Conservation (phyloP, 1,140 invertebrate genomes). For the Telenomus remus region DNA sequence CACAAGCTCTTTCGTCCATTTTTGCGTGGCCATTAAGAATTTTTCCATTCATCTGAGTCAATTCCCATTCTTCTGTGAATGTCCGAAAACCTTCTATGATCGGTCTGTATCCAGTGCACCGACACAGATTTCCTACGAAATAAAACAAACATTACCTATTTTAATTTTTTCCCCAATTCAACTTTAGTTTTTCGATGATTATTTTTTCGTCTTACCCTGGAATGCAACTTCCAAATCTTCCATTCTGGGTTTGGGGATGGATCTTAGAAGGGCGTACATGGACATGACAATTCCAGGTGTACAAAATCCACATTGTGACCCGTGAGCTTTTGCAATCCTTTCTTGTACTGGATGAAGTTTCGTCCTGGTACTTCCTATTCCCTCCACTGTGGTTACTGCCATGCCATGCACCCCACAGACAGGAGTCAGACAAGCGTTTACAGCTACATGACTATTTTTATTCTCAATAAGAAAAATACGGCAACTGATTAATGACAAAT, state of each 20-base stretch:
- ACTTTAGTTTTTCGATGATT: too few species aligned
- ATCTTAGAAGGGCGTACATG: constrained; percentile 90
- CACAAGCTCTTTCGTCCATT: constrained; percentile 70
- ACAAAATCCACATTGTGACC: constrained; percentile 94
- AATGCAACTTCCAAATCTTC: constrained; percentile 88
- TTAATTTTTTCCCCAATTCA: too few species aligned
- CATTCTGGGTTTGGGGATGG: constrained; percentile 79
- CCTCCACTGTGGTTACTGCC: constrained; percentile 93
- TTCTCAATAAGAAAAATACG: constrained; percentile 34
- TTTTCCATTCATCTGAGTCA: constrained; percentile 57
- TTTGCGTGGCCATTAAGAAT: constrained; percentile 2
- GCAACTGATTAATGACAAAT: too few species aligned
- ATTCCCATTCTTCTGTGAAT: constrained; percentile 87
- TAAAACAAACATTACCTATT: neutral
- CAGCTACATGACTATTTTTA: constrained; percentile 85
- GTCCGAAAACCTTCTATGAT: constrained; percentile 92
- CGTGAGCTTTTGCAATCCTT: constrained; percentile 89
- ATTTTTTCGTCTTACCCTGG: constrained; percentile 77
- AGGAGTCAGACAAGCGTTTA: constrained; percentile 92
- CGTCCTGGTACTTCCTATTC: constrained; percentile 84
- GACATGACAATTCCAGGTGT: constrained; percentile 96
- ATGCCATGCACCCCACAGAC: constrained; percentile 88
- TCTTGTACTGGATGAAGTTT: constrained; percentile 90
- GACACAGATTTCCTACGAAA: constrained; percentile 85
- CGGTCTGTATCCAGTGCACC: constrained; percentile 93